Evolutionary conservation across 2,888 invertebrate species (phyloP), one percentile per base, ranked within the genome.

Genomic region (Strigamia crassipes): DNA sequence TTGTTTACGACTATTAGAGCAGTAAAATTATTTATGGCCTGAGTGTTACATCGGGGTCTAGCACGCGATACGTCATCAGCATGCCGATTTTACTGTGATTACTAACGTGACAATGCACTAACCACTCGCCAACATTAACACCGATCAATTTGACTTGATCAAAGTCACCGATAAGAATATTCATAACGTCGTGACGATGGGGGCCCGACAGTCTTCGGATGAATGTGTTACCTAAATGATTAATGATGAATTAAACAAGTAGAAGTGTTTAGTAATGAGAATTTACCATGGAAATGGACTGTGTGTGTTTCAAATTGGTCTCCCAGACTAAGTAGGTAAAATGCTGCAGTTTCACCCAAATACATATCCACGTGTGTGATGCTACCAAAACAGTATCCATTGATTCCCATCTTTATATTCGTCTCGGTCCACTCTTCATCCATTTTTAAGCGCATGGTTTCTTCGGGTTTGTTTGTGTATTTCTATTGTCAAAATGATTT

Each of bases 151-250:
- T 83, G 10, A 84, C 83, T 8, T 86, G 85, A 23, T 86, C 85
- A 79, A 85, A 85, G 9, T 85, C 85, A 12, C 86, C 86, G 0
- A 86, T 86, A 42, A 86, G 85, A 31, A 86, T 85, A 27, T 86
- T 86, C 6, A 86, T 82, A 2, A 86, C 86, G 81, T 87, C 87
- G 0, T 84, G 73, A 82, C 84, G 81, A 21, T 85, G 85, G 23
- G 84, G 83, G 1, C 80, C 81, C 31, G 83, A 6, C 12, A 82
- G 78, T 13, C 83, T 77, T 13, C 78, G 80, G 13, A 84, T 51
- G 81, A 84, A 84, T 18, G 82, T 23, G 21, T 41, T 18, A 9
- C 21, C n/a, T n/a, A 21, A 78, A 78, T 5, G 21, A 27, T 6
- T 9, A 78, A 9, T n/a, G 21, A 12, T 27, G 6, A 31, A 27